Evolutionary conservation across 1,140 invertebrate genomes (phyloP).

Genomic region (Drosophila azteca): DNA sequence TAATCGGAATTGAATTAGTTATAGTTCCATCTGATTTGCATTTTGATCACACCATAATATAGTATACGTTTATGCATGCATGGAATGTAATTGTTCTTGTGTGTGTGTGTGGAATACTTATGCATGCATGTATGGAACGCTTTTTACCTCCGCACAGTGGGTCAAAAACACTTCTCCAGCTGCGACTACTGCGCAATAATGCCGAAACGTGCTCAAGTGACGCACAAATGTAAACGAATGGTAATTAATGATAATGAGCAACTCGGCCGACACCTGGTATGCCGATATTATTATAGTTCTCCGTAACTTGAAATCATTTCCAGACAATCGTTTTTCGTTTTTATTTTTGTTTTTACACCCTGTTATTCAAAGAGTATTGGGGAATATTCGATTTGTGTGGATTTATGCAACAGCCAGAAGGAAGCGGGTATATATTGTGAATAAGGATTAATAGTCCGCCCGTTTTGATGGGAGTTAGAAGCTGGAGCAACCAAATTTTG

Average conservation of each 20-base stretch:
- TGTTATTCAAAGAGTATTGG: neutral
- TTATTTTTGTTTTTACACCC: constrained; percentile 13
- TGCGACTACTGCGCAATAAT: constrained; percentile 44
- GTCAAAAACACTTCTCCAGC: neutral
- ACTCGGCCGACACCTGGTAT: constrained; percentile 18
- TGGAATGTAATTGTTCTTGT: neutral
- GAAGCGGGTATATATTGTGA: no score
- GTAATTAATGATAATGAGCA: constrained; percentile 16
- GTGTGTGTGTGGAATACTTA: constrained; percentile 2
- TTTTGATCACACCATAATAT: neutral
- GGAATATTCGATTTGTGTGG: no score
- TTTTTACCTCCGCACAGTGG: constrained; percentile 13
- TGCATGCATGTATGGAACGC: constrained; percentile 2
- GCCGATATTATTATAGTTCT: neutral
- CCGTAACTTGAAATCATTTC: constrained; percentile 18
- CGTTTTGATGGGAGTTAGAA: no score
- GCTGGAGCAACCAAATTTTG: no score
- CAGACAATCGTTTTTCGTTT: constrained; percentile 7
- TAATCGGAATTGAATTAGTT: no score
- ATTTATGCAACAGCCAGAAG: no score
- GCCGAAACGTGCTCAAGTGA: constrained; percentile 38
- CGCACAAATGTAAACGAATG: constrained; percentile 35
- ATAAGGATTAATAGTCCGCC: no score
- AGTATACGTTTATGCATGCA: no score
- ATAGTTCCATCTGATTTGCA: neutral